Percentiles rank a stretch among this genome's conserved stretches.
These are phyloP conservation scores for Pachyrhynchus sulphureomaculatus DNA, from an alignment of 1,140 invertebrate species.

Conservation along the genomic window DNA sequence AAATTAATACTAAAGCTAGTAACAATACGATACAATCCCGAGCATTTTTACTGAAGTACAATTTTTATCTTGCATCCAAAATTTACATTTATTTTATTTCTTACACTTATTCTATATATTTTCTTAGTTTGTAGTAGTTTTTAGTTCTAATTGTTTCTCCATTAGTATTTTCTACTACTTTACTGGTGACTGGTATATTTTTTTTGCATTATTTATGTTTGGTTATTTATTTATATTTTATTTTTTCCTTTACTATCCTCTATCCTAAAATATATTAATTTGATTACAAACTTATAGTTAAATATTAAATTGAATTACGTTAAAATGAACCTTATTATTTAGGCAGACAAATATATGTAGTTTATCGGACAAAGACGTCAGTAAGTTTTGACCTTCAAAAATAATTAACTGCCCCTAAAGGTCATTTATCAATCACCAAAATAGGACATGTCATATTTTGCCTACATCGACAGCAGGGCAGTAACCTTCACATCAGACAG, in stretches of 20 bases:
- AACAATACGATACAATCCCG: slow-evolving; percentile 29
- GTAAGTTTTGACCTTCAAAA: too few relatives aligned
- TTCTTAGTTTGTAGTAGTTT: slow-evolving; percentile 15
- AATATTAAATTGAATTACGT: too few relatives aligned
- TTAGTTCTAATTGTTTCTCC: slow-evolving; percentile 3
- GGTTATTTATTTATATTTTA: not conserved
- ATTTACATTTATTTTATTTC: not conserved
- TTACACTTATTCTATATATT: slow-evolving; percentile 7
- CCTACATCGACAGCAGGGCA: too few relatives aligned
- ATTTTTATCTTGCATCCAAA: not conserved
- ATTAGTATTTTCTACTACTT: not conserved
- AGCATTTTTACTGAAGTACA: slow-evolving; percentile 43
- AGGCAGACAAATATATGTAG: too few relatives aligned
- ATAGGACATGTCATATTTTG: too few relatives aligned
- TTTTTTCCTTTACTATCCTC: not conserved
- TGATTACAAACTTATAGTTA: too few relatives aligned
- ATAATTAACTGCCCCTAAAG: too few relatives aligned
- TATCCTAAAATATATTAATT: too few relatives aligned
- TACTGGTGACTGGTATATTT: slow-evolving; percentile 17
- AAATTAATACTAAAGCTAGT: slow-evolving; percentile 14
- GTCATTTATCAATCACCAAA: too few relatives aligned
- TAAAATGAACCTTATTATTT: too few relatives aligned
- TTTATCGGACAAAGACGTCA: too few relatives aligned
- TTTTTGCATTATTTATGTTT: slow-evolving; percentile 33
- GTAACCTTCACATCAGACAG: too few relatives aligned